Conservation (phyloP, 2,797 vertebrate species). For the Geotrypetes seraphini region DNA sequence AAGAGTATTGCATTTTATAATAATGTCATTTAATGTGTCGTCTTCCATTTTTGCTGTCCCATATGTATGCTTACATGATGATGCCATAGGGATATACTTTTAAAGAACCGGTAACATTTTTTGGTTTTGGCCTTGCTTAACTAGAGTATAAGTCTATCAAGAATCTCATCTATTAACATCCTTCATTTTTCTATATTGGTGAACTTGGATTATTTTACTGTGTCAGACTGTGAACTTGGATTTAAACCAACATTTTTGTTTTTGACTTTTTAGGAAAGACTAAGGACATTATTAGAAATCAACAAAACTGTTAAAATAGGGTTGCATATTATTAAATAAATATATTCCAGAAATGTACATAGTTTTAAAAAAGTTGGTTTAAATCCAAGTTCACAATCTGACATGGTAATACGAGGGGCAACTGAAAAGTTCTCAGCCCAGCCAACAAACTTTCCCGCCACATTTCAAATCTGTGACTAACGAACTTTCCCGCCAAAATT, state of each 20-base stretch:
- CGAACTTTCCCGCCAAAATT: too few relatives aligned
- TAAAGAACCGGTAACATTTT: constrained; percentile 70
- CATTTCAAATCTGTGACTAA: too few relatives aligned
- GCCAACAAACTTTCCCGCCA: too few relatives aligned
- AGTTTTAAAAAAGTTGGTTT: constrained; percentile 12
- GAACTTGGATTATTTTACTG: too few relatives aligned
- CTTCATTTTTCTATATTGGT: too few relatives aligned
- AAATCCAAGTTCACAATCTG: constrained; percentile 28
- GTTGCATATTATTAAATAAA: background rate
- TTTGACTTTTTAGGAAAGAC: too few relatives aligned
- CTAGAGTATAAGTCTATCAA: constrained; percentile 40
- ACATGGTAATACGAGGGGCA: constrained; percentile 1
- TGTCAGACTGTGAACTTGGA: too few relatives aligned
- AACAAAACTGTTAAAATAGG: constrained; percentile 5
- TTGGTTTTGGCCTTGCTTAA: constrained; percentile 45
- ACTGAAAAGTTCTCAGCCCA: too few relatives aligned
- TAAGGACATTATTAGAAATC: constrained; percentile 6
- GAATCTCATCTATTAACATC: constrained; percentile 35
- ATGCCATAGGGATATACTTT: constrained; percentile 93
- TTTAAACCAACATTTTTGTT: too few relatives aligned
- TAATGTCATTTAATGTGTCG: constrained; percentile 99
- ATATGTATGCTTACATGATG: constrained; percentile 97
- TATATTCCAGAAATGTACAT: constrained; percentile 8
- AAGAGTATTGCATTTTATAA: constrained; percentile 99
- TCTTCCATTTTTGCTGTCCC: constrained; percentile 99